phyloP scores from a whole-genome alignment of 2,797 vertebrate species.

The Muraenolepis orangiensis region DNA sequence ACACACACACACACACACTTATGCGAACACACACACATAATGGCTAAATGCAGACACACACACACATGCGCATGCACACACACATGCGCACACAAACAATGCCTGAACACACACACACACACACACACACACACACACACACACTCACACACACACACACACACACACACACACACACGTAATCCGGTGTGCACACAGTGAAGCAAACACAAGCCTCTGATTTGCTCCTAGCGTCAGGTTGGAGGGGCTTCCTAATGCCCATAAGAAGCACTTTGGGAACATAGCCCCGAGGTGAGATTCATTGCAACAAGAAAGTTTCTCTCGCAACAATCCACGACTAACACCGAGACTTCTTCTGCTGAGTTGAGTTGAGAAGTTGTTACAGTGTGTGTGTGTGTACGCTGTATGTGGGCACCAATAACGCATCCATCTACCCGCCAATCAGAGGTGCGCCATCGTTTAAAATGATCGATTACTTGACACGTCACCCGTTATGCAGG shows the following conservation, averaged over 20 bases:
- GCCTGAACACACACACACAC: not conserved
- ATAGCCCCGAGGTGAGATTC: slow-evolving; percentile 47
- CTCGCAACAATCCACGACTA: not conserved
- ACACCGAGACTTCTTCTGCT: too few species aligned
- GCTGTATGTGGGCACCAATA: not conserved
- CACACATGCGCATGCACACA: too few species aligned
- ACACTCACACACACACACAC: not conserved
- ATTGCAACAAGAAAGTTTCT: slow-evolving; percentile 33
- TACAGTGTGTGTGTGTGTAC: too few species aligned
- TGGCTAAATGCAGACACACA: not conserved
- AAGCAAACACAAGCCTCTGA: slow-evolving; percentile 25
- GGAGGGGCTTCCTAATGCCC: slow-evolving; percentile 32
- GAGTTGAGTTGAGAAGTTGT: not conserved
- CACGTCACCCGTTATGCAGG: not conserved
- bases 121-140: not conserved
- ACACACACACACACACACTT: not conserved
- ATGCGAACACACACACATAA: not conserved
- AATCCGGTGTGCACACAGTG: not conserved
- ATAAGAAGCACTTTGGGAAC: slow-evolving; percentile 44
- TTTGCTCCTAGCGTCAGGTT: not conserved
- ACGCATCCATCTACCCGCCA: not conserved
- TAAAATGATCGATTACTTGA: not conserved
- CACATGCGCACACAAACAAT: too few species aligned
- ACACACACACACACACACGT: not conserved
- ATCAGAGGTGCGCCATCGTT: not conserved